Evolutionary conservation across 2,113 vertebrate species (phyloP).

Genomic region (Protobothrops flavoviridis): DNA sequence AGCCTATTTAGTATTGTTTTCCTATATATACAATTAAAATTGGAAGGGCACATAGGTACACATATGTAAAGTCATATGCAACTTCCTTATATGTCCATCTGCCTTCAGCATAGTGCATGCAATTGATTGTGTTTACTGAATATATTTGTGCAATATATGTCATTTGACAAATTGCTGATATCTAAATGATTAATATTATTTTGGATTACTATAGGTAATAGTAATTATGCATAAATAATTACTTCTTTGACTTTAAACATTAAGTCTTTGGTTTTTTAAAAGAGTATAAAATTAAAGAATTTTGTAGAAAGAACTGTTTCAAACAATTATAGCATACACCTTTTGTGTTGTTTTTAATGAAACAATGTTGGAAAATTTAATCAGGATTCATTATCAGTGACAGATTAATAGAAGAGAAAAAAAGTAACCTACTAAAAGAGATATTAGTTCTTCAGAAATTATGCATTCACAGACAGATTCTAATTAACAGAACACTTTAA

Average conservation of each 20-base stretch:
- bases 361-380: conserved; percentile 2
- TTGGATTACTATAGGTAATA: neutral
- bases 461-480: conserved; percentile 18
- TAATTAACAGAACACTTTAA: conserved; percentile 34
- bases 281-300: neutral
- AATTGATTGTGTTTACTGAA: neutral
- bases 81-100: neutral
- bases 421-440: neutral
- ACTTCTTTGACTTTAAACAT: neutral
- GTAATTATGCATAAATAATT: neutral
- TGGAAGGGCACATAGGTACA: neutral
- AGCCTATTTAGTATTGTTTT: neutral
- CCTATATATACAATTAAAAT: neutral
- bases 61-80: neutral
- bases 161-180: neutral
- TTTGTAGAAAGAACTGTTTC: rapidly evolving
- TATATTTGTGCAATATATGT: neutral
- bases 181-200: neutral
- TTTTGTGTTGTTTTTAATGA: neutral
- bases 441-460: neutral
- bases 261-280: neutral
- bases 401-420: conserved; percentile 24
- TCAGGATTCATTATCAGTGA: neutral
- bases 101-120: neutral
- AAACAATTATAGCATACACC: rapidly evolving